These are phyloP conservation scores for Marasmarcha lunaedactyla DNA, from an alignment of 2,888 invertebrate species.

Conservation along the genomic window DNA sequence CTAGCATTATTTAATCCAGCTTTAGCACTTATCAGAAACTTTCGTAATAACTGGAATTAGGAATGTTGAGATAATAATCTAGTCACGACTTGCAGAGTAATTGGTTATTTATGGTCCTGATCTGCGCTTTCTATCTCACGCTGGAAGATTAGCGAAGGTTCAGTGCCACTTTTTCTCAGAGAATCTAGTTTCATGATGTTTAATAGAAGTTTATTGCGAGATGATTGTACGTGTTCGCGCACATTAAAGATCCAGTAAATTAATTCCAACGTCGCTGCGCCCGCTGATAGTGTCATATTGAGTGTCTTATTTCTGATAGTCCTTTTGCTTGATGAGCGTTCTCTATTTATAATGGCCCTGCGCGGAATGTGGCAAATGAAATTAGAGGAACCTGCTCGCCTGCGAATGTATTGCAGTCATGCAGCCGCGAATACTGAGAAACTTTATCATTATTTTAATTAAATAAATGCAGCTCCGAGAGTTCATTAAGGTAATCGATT, in stretches of 20 bases:
- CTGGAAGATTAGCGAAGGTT: not conserved
- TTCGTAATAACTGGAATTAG: conserved; percentile 8
- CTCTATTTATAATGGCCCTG: not conserved
- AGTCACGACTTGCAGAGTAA: conserved; percentile 25
- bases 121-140: not conserved
- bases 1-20: not conserved
- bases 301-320: not conserved
- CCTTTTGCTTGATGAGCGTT: not conserved
- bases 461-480: too few species aligned
- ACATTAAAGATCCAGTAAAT: too few species aligned
- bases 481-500: too few species aligned
- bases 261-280: too few species aligned
- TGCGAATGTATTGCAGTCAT: not conserved
- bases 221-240: too few species aligned
- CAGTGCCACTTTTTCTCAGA: not conserved
- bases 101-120: conserved; percentile 1
- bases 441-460: too few species aligned
- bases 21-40: not conserved
- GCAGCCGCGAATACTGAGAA: too few species aligned
- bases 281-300: too few species aligned
- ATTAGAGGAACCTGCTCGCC: not conserved
- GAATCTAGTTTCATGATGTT: too few species aligned
- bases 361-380: not conserved
- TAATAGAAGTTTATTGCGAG: too few species aligned
- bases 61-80: conserved; percentile 25